A percentile compares a stretch with the other conserved stretches of the same genome.
Evolutionary conservation across 2,113 vertebrate genomes (phyloP).

Genomic region (Phalacrocorax pelagicus): DNA sequence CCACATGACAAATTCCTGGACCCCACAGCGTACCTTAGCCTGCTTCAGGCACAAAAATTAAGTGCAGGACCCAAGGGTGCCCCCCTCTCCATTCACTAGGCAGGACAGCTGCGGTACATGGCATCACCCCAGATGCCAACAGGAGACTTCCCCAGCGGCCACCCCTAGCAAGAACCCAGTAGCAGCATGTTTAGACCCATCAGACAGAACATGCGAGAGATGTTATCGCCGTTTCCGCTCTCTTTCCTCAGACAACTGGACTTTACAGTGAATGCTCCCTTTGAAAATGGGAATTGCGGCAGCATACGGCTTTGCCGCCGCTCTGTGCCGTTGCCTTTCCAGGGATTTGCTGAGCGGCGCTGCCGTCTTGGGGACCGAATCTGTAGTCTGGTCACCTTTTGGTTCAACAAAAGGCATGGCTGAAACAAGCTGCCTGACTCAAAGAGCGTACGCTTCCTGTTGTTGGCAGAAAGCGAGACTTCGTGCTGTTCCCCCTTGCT

Average conservation of each 20-base stretch:
- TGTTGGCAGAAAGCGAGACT: conserved; percentile 68
- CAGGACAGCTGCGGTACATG: fast-evolving
- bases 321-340: neutral
- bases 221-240: neutral
- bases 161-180: neutral
- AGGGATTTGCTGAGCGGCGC: fast-evolving
- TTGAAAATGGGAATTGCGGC: neutral
- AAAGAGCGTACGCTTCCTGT: conserved; percentile 48
- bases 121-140: neutral
- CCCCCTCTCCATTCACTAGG: fast-evolving
- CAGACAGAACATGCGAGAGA: neutral
- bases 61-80: fast-evolving
- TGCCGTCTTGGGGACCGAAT: neutral
- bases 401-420: neutral
- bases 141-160: neutral
- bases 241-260: neutral
- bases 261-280: neutral
- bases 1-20: neutral
- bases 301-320: fast-evolving
- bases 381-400: neutral
- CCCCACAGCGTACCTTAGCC: neutral
- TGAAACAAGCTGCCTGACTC: conserved; percentile 21
- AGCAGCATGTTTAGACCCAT: neutral
- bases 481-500: conserved; percentile 25
- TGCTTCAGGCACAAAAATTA: neutral